phyloP scores from a whole-genome alignment of 2,113 vertebrate genomes.

The Himantopus leucocephalus region DNA sequence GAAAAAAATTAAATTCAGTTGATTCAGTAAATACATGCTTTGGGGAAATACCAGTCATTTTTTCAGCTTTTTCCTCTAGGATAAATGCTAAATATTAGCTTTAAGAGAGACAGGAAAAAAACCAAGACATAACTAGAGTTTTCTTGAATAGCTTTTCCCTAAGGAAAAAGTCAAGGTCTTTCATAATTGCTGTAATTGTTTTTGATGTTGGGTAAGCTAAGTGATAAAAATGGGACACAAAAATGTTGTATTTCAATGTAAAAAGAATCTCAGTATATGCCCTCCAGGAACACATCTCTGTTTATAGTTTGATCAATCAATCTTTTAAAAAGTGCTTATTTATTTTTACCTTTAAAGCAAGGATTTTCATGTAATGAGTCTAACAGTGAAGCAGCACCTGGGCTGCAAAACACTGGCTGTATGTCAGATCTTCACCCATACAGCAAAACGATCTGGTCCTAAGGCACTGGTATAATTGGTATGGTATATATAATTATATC shows the following conservation, averaged over 20 bases:
- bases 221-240: slow-evolving; percentile 32
- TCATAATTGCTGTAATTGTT: slow-evolving; percentile 61
- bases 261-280: background rate
- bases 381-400: background rate
- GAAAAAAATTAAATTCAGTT: background rate
- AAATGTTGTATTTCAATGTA: slow-evolving; percentile 8
- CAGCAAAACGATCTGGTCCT: background rate
- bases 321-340: background rate
- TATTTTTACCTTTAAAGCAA: background rate
- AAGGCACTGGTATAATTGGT: background rate
- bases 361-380: background rate
- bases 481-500: background rate
- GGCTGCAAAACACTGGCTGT: background rate
- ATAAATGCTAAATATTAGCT: slow-evolving; percentile 29
- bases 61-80: background rate
- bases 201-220: slow-evolving; percentile 27
- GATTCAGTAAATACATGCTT: background rate
- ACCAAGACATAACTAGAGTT: background rate
- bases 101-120: background rate
- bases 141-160: background rate
- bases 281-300: background rate
- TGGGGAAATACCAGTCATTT: background rate
- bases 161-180: slow-evolving; percentile 22
- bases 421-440: background rate
- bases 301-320: background rate